These are phyloP conservation scores for Ammospiza caudacuta DNA, from an alignment of 2,113 vertebrate genomes.

Conservation along the genomic window DNA sequence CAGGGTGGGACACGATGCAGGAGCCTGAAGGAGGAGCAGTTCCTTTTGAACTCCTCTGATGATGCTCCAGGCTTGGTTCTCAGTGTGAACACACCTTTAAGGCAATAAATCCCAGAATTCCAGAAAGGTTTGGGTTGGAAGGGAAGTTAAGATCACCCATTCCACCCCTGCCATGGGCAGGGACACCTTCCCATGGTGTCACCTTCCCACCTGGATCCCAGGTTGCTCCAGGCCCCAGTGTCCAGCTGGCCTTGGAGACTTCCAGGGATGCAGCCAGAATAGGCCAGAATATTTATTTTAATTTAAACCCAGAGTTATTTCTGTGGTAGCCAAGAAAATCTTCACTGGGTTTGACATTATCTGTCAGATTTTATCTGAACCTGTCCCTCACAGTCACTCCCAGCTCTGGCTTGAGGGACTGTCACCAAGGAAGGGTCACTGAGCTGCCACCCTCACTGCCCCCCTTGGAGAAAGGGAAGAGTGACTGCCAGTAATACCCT, in stretches of 20 bases:
- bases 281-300: not conserved
- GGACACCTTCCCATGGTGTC: not conserved
- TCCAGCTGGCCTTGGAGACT: not conserved
- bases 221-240: accelerated
- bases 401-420: not conserved
- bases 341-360: not conserved
- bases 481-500: not conserved
- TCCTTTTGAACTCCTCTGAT: not conserved
- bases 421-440: not conserved
- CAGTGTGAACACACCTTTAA: not conserved
- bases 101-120: not conserved
- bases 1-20: accelerated
- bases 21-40: accelerated
- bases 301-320: not conserved
- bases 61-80: not conserved
- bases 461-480: not conserved
- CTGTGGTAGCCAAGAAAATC: not conserved
- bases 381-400: not conserved
- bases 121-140: not conserved
- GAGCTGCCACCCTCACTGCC: not conserved
- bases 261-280: not conserved
- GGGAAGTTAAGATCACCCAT: not conserved
- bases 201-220: not conserved
- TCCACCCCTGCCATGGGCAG: not conserved
- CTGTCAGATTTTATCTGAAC: not conserved